Conservation (phyloP, 2,797 vertebrate genomes). For the Taenioides sp. region DNA sequence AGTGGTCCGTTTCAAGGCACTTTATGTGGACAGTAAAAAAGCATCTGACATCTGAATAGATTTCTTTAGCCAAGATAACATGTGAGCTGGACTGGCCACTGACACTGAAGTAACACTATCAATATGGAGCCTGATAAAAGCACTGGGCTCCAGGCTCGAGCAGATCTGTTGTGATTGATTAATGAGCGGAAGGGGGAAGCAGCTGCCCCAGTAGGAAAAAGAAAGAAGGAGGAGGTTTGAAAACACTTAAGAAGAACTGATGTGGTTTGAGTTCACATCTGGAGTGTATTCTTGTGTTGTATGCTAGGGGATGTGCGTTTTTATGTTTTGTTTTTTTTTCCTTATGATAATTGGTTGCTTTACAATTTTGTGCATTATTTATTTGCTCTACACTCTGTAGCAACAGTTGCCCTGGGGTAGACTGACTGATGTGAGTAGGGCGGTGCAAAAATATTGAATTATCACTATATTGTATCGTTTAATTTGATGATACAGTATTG, state of each 20-base stretch:
- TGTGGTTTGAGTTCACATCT: not conserved
- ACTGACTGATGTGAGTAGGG: too few relatives aligned
- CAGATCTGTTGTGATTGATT: conserved; percentile 66
- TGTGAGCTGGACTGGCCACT: conserved; percentile 34
- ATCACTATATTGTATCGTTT: too few relatives aligned
- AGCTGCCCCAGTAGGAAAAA: conserved; percentile 18
- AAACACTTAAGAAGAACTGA: not conserved
- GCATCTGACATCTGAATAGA: not conserved
- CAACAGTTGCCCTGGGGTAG: too few relatives aligned
- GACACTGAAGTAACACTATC: conserved; percentile 57
- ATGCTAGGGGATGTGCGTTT: too few relatives aligned
- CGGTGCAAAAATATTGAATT: too few relatives aligned
- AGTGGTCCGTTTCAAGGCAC: conserved; percentile 24
- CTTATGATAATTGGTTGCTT: too few relatives aligned
- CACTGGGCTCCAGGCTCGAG: conserved; percentile 41
- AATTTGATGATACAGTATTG: too few relatives aligned
- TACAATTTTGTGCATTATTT: too few relatives aligned
- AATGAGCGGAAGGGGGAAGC: conserved; percentile 48
- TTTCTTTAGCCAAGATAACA: conserved; percentile 30
- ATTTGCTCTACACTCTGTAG: too few relatives aligned
- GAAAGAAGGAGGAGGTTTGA: not conserved
- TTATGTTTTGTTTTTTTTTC: too few relatives aligned
- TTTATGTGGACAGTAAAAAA: not conserved
- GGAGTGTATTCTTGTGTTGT: too few relatives aligned
- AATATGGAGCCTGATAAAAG: conserved; percentile 63